Conservation (phyloP, 2,113 vertebrate genomes). For the Podarcis muralis region DNA sequence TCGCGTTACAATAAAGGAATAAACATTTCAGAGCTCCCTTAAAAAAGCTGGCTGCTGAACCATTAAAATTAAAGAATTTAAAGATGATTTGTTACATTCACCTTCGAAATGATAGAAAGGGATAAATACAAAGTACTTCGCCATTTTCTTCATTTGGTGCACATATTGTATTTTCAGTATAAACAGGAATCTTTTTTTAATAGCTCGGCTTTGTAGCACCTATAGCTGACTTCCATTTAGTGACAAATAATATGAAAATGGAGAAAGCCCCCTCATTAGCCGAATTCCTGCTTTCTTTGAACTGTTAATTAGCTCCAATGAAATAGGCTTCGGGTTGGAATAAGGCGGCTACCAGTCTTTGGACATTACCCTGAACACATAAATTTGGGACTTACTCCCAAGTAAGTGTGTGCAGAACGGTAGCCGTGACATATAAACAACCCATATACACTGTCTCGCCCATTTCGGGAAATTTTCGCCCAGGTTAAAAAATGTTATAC, state of each 20-base stretch:
- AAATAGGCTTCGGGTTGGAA: neutral
- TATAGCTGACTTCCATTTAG: neutral
- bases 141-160: neutral
- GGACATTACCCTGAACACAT: neutral
- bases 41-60: constrained; percentile 29
- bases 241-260: neutral
- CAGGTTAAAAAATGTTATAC: neutral
- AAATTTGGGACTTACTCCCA: neutral
- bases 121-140: neutral
- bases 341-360: neutral
- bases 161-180: neutral
- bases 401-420: neutral
- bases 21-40: constrained; percentile 54
- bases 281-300: too few species aligned
- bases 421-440: neutral
- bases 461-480: neutral
- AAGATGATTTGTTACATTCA: constrained; percentile 5
- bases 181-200: neutral
- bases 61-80: neutral
- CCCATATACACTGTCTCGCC: neutral
- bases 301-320: neutral
- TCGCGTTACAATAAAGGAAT: constrained; percentile 38
- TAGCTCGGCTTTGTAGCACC: neutral
- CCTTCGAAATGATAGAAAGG: constrained; percentile 34
- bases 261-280: rapidly evolving